Evolutionary conservation across 2,113 vertebrate genomes (phyloP).

Genomic region (Rostratula benghalensis): DNA sequence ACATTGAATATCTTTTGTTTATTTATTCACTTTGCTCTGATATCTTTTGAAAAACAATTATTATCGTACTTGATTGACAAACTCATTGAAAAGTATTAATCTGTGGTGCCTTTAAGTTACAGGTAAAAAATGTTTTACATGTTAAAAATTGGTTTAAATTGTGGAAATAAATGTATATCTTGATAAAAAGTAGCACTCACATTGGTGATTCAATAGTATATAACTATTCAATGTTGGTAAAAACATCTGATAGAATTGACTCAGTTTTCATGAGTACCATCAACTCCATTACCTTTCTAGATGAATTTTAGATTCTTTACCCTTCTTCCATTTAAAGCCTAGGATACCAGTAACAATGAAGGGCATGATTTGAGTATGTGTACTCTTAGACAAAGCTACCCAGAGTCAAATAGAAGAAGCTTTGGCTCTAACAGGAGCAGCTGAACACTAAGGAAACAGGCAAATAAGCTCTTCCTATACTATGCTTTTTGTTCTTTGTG

Average conservation of each 20-base stretch:
- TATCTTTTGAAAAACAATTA: background rate
- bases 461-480: background rate
- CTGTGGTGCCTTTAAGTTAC: background rate
- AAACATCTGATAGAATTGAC: background rate
- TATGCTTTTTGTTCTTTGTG: background rate
- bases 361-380: background rate
- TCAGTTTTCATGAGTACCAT: background rate
- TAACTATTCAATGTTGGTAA: background rate
- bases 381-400: background rate
- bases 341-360: background rate
- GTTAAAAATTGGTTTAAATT: background rate
- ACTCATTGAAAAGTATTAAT: background rate
- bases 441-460: background rate
- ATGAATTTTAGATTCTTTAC: background rate
- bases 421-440: background rate
- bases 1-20: background rate
- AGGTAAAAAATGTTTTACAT: background rate
- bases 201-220: background rate
- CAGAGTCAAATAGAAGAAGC: background rate
- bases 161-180: background rate
- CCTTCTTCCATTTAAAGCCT: background rate
- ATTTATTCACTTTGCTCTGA: background rate
- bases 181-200: background rate
- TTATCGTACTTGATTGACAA: background rate
- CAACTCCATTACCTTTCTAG: background rate